phyloP scores from a whole-genome alignment of 1,140 invertebrate species.

The Euura saliciscinereae region DNA sequence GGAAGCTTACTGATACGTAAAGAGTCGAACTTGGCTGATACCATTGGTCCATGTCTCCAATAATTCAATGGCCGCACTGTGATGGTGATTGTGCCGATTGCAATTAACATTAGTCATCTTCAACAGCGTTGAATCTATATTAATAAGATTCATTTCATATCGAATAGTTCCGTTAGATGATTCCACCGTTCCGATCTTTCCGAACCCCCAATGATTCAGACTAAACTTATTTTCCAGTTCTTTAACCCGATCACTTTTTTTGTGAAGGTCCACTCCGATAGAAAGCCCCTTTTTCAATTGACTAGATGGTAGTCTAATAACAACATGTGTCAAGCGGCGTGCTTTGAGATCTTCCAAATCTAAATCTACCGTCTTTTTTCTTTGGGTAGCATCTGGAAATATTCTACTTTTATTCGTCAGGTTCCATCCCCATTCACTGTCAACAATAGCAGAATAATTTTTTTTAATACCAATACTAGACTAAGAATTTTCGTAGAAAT shows the following conservation, averaged over 20 bases:
- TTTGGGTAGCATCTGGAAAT: conserved; percentile 53
- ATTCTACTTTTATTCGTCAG: conserved; percentile 68
- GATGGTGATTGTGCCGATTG: conserved; percentile 35
- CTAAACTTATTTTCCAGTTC: background rate
- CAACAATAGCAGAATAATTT: conserved; percentile 33
- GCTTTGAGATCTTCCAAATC: conserved; percentile 67
- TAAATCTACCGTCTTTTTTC: conserved; percentile 66
- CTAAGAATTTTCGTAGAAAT: conserved; percentile 21
- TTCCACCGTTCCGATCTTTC: conserved; percentile 20
- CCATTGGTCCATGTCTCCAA: conserved; percentile 69
- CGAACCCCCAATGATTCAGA: conserved; percentile 11
- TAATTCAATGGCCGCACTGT: conserved; percentile 66
- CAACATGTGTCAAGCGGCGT: conserved; percentile 70
- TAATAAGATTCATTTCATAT: conserved; percentile 37
- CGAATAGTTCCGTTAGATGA: conserved; percentile 37
- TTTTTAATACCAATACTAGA: conserved; percentile 13
- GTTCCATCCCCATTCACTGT: conserved; percentile 68
- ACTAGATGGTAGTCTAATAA: conserved; percentile 70
- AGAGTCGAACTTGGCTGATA: conserved; percentile 64
- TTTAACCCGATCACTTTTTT: background rate
- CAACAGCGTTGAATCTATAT: conserved; percentile 37
- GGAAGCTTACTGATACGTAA: conserved; percentile 60
- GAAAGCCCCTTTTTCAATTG: background rate
- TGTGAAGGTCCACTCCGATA: background rate
- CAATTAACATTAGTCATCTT: conserved; percentile 29